Evolutionary conservation across 2,797 vertebrate genomes (phyloP), one percentile per base, ranked within the genome.

Genomic region (Enteromius unitaeniatus): DNA sequence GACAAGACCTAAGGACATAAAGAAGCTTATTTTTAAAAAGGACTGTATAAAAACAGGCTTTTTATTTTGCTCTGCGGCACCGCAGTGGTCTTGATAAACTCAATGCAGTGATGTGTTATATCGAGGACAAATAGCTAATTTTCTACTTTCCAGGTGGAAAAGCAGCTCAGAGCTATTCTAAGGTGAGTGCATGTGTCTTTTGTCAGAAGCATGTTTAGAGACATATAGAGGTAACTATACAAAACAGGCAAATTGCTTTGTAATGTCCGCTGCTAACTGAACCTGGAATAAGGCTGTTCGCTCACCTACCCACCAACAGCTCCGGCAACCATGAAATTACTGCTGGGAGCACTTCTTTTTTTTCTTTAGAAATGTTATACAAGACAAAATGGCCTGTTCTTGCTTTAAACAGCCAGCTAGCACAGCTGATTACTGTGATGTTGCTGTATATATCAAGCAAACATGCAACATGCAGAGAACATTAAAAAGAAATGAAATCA

Each of bases 301-400:
- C 91, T 92, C 91, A 93, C 91, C 92, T 90, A 89, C 90, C 87
- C 89, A 87, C 87, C 83, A 83, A 84, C 84, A 89, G 90, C 90
- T 92, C 92, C 90, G 93, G 91, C 90, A 89, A 90, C 92, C 94
- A 93, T 94, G 92, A 94, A 93, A 95, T 94, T 94, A 92, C 93
- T 90, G 92, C 93, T 91, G 87, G 86, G 84, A 93, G 92, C 88
- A 64, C 78, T 75, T 28, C 40, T 51, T 64, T 47, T 72, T 78
- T 37, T 84, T 42, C 81, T 91, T 90, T 90, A 90, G 82, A 88
- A 80, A 89, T 85, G 60, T 87, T 87, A 85, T 74, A 87, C 69
- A 87, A 89, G 87, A 84, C 82, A 89, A 92, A 91, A 90, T 84
- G 86, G 85, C 84, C 90, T 86, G 87, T 89, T 88, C 91, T 92